Conservation (phyloP, 2,113 vertebrate species). For the Chelonoidis abingdonii region DNA sequence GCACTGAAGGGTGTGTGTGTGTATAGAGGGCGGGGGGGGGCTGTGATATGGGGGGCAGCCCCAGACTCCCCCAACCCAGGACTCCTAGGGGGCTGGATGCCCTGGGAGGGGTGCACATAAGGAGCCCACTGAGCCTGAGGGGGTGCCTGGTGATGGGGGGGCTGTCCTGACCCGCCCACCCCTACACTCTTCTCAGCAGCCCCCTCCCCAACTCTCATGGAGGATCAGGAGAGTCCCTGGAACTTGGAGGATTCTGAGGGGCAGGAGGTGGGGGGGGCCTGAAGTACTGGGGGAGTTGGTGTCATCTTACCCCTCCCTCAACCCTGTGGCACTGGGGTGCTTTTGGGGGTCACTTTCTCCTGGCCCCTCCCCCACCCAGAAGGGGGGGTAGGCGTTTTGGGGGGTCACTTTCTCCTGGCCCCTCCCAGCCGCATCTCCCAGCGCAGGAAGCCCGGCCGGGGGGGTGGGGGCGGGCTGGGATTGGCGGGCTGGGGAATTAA, state of each 20-base stretch:
- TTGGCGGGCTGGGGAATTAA: neutral
- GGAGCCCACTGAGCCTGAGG: neutral
- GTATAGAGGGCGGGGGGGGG: too few species aligned
- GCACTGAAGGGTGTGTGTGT: too few species aligned
- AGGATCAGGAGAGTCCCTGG: too few species aligned
- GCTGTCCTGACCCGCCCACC: neutral
- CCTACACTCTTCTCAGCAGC: too few species aligned
- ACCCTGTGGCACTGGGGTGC: neutral
- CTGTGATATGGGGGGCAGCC: too few species aligned
- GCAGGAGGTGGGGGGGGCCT: too few species aligned
- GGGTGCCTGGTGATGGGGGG: neutral
- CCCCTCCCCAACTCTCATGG: neutral
- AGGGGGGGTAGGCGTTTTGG: neutral
- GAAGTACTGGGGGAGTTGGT: neutral
- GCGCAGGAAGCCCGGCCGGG: neutral
- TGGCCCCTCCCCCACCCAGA: fast-evolving
- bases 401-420: neutral
- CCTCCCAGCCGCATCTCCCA: neutral
- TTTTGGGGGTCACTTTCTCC: neutral
- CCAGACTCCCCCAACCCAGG: too few species aligned
- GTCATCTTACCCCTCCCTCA: neutral
- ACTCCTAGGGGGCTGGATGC: too few species aligned
- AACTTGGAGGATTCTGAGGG: too few species aligned
- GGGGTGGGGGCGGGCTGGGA: neutral
- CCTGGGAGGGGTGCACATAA: too few species aligned